Conservation (phyloP, 2,797 vertebrate genomes). For the Chaunax sp. region DNA sequence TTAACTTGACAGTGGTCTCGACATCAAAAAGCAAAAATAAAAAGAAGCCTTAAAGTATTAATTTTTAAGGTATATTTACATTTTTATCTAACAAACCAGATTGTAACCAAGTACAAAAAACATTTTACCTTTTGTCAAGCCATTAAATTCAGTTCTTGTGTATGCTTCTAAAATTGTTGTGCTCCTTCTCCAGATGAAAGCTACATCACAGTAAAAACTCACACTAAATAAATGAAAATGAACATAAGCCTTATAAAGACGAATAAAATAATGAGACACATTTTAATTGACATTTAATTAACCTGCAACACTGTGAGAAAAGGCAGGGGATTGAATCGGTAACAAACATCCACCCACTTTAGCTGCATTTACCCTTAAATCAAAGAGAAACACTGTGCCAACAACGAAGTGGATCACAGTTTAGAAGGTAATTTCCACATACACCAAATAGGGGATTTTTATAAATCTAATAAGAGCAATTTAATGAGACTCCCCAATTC, state of each 20-base stretch:
- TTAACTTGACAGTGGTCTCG: background rate
- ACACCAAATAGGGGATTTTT: slow-evolving; percentile 57
- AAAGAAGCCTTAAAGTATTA: background rate
- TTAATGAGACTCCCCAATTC: slow-evolving; percentile 51
- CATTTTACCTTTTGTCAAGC: background rate
- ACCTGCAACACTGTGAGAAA: slow-evolving; percentile 11
- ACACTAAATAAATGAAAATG: slow-evolving; percentile 4
- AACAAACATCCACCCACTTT: slow-evolving; percentile 33
- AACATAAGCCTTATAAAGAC: background rate
- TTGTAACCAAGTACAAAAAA: background rate
- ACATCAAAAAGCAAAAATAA: background rate
- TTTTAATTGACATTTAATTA: slow-evolving; percentile 47
- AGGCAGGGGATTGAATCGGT: slow-evolving; percentile 20
- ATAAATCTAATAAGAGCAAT: slow-evolving; percentile 62
- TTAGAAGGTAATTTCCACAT: slow-evolving; percentile 46
- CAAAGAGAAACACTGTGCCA: slow-evolving; percentile 24
- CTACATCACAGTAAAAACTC: background rate
- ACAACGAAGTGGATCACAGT: slow-evolving; percentile 20
- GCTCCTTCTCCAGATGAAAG: background rate
- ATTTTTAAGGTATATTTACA: background rate
- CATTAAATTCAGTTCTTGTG: background rate
- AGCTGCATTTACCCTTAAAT: slow-evolving; percentile 15
- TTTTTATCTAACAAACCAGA: background rate
- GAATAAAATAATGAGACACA: slow-evolving; percentile 12
- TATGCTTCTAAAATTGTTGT: slow-evolving; percentile 4